Percentiles rank a stretch among this genome's conserved stretches.
phyloP scores from a whole-genome alignment of 1,140 invertebrate species.

The Heliconius himera region DNA sequence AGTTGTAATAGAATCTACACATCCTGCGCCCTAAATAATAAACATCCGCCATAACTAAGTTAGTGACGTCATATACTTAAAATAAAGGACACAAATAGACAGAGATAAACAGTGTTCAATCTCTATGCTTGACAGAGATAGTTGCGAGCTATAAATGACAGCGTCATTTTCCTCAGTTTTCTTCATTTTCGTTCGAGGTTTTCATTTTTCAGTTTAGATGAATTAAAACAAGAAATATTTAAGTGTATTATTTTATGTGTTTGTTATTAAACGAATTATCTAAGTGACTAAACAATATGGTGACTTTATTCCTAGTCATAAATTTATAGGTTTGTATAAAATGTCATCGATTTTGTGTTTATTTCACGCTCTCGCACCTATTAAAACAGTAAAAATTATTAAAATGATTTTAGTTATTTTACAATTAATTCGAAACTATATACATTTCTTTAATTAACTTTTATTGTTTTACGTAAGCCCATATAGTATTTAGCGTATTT shows the following conservation, averaged over 20 bases:
- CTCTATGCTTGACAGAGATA: not conserved
- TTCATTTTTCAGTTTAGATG: conserved; percentile 36
- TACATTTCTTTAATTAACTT: not conserved
- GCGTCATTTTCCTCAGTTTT: conserved; percentile 41
- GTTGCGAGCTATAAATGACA: conserved; percentile 32
- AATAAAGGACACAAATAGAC: conserved; percentile 16
- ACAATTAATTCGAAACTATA: not conserved
- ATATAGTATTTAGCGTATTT: not conserved
- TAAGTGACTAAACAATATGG: conserved; percentile 30
- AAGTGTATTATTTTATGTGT: conserved; percentile 22
- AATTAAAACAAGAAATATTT: conserved; percentile 22
- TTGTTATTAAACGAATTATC: not conserved
- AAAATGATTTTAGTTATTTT: not conserved
- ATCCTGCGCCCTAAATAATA: conserved; percentile 5
- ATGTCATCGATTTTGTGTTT: conserved; percentile 43
- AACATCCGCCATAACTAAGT: not conserved
- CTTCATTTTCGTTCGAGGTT: conserved; percentile 34
- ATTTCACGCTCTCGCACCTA: conserved; percentile 15
- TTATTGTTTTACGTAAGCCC: conserved; percentile 4
- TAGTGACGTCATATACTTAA: not conserved
- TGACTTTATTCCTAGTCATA: conserved; percentile 34
- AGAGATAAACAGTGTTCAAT: not conserved
- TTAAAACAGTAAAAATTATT: not conserved
- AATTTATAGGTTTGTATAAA: conserved; percentile 49
- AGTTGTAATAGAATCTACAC: not conserved